Conservation (phyloP, 2,797 vertebrate genomes). For the Takifugu ocellatus region DNA sequence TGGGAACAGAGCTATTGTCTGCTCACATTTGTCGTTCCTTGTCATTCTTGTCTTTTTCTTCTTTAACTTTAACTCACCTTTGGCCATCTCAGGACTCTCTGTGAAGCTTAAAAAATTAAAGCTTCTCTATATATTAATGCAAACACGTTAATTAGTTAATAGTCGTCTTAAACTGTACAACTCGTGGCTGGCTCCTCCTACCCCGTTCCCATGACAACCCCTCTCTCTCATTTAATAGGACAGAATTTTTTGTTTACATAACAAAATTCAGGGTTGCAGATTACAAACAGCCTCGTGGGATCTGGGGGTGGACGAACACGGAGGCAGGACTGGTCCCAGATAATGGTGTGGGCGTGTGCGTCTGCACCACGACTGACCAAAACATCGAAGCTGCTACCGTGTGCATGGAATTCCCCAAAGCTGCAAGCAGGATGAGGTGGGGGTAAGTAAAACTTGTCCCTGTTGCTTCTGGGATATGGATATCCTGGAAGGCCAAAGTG, state of each 20-base stretch:
- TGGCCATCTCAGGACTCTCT: too few relatives aligned
- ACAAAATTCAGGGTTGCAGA: constrained; percentile 62
- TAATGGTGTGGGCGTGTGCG: constrained; percentile 10
- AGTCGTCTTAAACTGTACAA: constrained; percentile 4
- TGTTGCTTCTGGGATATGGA: constrained; percentile 28
- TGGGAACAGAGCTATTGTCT: too few relatives aligned
- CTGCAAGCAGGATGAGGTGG: constrained; percentile 4
- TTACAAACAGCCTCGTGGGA: constrained; percentile 66
- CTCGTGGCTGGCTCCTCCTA: constrained; percentile 15
- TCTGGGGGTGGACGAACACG: constrained; percentile 21
- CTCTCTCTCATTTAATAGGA: constrained; percentile 61
- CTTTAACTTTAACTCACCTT: too few relatives aligned
- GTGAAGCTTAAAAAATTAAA: too few relatives aligned
- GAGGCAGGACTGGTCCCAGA: background rate
- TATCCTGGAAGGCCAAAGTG: constrained; percentile 56
- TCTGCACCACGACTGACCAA: constrained; percentile 51
- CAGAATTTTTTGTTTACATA: constrained; percentile 64
- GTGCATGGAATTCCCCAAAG: constrained; percentile 53
- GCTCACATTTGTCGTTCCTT: too few relatives aligned
- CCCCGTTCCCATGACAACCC: constrained; percentile 51
- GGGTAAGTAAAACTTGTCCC: constrained; percentile 34
- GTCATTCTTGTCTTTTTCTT: too few relatives aligned
- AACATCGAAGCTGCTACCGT: constrained; percentile 62
- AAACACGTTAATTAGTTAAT: background rate
- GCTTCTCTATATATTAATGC: too few relatives aligned